A percentile compares a stretch with the other conserved stretches of the same genome.
Evolutionary conservation across 2,113 vertebrate genomes (phyloP).

Genomic region (Mus spicilegus): DNA sequence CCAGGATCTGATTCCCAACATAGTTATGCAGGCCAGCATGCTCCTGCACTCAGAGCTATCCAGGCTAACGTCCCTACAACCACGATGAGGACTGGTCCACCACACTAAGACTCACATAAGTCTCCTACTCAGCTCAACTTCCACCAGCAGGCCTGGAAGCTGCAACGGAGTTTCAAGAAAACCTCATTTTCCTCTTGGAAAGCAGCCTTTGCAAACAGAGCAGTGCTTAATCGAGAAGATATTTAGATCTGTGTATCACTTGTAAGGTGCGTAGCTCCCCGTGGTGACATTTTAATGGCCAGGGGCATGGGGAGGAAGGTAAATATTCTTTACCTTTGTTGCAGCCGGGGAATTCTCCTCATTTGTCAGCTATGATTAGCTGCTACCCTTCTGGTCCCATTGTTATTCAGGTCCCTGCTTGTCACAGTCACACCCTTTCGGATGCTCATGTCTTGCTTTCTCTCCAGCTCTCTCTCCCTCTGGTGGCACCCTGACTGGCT

Average conservation of each 20-base stretch:
- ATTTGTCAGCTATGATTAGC: constrained; percentile 84
- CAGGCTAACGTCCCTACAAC: not conserved
- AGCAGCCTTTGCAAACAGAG: constrained; percentile 38
- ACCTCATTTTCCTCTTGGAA: constrained; percentile 42
- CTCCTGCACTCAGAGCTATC: not conserved
- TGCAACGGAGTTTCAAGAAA: not conserved
- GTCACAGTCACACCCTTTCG: constrained; percentile 78
- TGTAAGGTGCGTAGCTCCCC: constrained; percentile 64
- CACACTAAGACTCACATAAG: not conserved
- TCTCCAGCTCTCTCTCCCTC: constrained; percentile 69
- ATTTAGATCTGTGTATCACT: constrained; percentile 79
- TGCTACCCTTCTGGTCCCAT: constrained; percentile 77
- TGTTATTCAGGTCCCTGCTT: constrained; percentile 80
- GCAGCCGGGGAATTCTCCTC: constrained; percentile 75
- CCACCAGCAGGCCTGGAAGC: not conserved
- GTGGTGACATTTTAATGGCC: constrained; percentile 72
- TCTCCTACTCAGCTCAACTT: not conserved
- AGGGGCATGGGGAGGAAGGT: constrained; percentile 68
- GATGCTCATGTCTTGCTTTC: constrained; percentile 67
- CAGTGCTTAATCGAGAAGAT: constrained; percentile 71
- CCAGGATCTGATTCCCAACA: not conserved
- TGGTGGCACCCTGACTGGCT: constrained; percentile 76
- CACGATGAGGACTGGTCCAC: not conserved
- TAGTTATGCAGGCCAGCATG: no score
- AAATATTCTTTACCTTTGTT: constrained; percentile 78